These are phyloP conservation scores for Pseudotriccus pelzelni DNA, from an alignment of 2,797 vertebrate species.

Conservation along the genomic window DNA sequence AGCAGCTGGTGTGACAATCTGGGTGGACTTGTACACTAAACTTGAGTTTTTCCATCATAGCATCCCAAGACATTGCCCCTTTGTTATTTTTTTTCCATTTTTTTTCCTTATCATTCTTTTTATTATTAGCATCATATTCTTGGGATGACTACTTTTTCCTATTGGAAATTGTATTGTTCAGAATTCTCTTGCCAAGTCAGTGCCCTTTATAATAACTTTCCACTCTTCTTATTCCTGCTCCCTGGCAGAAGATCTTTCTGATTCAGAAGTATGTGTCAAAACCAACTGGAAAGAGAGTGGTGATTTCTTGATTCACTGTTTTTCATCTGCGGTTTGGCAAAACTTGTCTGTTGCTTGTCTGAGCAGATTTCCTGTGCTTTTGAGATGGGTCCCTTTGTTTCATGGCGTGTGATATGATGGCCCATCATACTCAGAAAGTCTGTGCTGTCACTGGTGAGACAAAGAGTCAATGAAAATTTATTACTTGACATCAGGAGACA, in stretches of 20 bases:
- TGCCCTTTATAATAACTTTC: neutral
- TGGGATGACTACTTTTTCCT: neutral
- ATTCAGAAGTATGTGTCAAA: neutral
- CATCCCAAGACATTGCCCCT: neutral
- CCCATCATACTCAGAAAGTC: neutral
- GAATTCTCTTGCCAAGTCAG: neutral
- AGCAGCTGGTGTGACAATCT: neutral
- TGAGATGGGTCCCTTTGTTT: neutral
- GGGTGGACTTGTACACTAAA: neutral
- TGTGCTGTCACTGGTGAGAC: neutral
- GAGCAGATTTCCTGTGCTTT: neutral
- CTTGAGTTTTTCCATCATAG: neutral
- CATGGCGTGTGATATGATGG: neutral
- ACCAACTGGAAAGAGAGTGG: neutral
- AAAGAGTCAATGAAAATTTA: neutral
- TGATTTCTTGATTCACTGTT: neutral
- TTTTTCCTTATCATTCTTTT: neutral
- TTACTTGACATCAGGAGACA: neutral
- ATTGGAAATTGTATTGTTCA: neutral
- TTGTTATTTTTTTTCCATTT: neutral
- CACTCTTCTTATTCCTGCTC: neutral
- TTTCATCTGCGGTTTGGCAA: neutral
- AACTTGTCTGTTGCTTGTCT: neutral
- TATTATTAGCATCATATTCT: neutral
- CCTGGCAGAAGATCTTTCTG: neutral